Evolutionary conservation across 2,888 invertebrate species (phyloP).

Genomic region (Glaucopsyche alexis): DNA sequence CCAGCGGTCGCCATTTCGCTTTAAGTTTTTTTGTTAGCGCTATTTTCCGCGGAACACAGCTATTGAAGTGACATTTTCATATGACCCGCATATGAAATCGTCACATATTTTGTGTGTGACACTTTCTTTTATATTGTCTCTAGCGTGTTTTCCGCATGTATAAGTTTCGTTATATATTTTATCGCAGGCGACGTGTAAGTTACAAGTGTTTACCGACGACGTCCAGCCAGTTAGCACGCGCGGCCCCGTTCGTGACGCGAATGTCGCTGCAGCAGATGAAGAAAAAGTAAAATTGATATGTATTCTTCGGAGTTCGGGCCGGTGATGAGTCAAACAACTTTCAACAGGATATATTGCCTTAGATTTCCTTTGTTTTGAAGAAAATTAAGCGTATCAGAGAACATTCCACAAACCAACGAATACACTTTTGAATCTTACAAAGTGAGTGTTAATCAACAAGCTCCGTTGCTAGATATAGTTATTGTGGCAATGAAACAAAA

Average conservation of each 20-base stretch:
- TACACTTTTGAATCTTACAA: not conserved
- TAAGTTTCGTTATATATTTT: conserved; percentile 42
- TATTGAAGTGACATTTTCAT: not conserved
- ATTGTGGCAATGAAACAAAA: not conserved
- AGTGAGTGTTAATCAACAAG: not conserved
- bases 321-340: conserved; percentile 63
- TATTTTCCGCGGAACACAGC: no score
- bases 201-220: conserved; percentile 35
- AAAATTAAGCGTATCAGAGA: conserved; percentile 32
- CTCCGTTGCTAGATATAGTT: not conserved
- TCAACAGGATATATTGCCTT: conserved; percentile 67
- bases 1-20: no score
- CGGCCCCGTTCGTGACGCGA: conserved; percentile 73
- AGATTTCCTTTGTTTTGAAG: conserved; percentile 42
- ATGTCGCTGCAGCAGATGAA: conserved; percentile 67
- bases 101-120: conserved; percentile 31
- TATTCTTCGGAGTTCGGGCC: conserved; percentile 55
- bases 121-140: conserved; percentile 39
- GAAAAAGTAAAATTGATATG: conserved; percentile 77
- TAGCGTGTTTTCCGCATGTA: conserved; percentile 37
- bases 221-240: conserved; percentile 61
- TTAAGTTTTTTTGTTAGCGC: no score
- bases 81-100: conserved; percentile 14
- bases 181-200: conserved; percentile 42
- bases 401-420: not conserved